Conservation (phyloP, 2,888 invertebrate genomes). For the Sarcophaga carnaria region DNA sequence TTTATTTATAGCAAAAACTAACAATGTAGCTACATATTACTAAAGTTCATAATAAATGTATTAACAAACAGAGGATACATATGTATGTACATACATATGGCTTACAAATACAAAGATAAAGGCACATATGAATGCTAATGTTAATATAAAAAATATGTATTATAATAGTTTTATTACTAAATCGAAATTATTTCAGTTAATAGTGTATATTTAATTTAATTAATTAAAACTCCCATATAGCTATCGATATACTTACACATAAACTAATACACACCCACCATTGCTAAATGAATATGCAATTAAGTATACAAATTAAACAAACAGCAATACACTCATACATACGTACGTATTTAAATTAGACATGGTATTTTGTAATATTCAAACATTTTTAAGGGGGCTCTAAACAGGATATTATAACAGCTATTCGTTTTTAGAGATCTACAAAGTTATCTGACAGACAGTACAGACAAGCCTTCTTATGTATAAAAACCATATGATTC, state of each 20-base stretch:
- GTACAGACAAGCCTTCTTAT: no score
- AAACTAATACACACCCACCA: slow-evolving; percentile 52
- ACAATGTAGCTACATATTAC: slow-evolving; percentile 37
- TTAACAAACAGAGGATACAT: background rate
- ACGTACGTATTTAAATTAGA: background rate
- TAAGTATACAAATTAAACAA: background rate
- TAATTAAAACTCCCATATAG: background rate
- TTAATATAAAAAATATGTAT: background rate
- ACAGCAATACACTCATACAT: background rate
- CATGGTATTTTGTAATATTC: background rate
- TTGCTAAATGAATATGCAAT: background rate
- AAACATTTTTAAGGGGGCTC: background rate
- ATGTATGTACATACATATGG: background rate
- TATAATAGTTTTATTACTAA: slow-evolving; percentile 15
- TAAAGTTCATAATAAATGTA: slow-evolving; percentile 29
- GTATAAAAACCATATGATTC: no score
- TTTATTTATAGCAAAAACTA: slow-evolving; percentile 33
- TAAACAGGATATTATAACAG: background rate
- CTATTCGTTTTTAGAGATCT: no score
- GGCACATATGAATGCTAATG: background rate
- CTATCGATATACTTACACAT: background rate
- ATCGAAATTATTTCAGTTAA: slow-evolving; percentile 9
- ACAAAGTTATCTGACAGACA: no score
- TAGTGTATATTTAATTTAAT: background rate
- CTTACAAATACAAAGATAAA: no score